These are phyloP conservation scores for Caradrina clavipalpis DNA, from an alignment of 2,888 invertebrate genomes.

Conservation along the genomic window DNA sequence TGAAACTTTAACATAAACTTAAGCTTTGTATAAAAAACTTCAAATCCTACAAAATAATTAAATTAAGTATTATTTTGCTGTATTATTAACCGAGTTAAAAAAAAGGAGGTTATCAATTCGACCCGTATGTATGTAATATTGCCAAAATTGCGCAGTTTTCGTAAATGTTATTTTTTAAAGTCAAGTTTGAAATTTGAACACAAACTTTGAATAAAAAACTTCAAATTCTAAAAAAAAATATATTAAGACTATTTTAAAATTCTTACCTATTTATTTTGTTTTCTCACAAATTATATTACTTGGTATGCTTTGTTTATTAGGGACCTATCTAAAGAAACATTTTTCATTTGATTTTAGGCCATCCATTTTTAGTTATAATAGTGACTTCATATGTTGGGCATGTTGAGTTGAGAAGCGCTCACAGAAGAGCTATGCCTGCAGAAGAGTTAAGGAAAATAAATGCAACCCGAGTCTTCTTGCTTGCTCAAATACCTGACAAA, in stretches of 20 bases:
- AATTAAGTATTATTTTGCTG: no score
- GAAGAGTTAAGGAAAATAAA: constrained; percentile 91
- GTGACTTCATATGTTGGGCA: constrained; percentile 95
- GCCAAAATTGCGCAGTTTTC: no score
- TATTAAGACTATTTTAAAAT: no score
- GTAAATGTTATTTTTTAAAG: background rate
- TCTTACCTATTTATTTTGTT: background rate
- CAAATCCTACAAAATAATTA: no score
- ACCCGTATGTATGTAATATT: no score
- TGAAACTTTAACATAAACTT: no score
- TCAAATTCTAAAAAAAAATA: no score
- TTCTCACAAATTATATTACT: background rate
- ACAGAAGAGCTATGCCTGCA: constrained; percentile 92
- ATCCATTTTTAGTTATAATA: constrained; percentile 86
- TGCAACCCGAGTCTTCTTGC: constrained; percentile 92
- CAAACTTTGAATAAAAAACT: no score
- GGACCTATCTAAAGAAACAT: constrained; percentile 25
- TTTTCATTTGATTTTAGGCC: constrained; percentile 69
- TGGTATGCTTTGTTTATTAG: background rate
- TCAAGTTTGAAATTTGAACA: no score
- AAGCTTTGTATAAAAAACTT: no score
- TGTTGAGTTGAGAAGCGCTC: constrained; percentile 92
- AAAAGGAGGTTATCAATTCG: no score
- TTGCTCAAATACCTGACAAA: constrained; percentile 91
- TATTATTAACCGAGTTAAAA: no score